Evolutionary conservation across 2,797 vertebrate species (phyloP).

Genomic region (Lindbergichthys nudifrons): DNA sequence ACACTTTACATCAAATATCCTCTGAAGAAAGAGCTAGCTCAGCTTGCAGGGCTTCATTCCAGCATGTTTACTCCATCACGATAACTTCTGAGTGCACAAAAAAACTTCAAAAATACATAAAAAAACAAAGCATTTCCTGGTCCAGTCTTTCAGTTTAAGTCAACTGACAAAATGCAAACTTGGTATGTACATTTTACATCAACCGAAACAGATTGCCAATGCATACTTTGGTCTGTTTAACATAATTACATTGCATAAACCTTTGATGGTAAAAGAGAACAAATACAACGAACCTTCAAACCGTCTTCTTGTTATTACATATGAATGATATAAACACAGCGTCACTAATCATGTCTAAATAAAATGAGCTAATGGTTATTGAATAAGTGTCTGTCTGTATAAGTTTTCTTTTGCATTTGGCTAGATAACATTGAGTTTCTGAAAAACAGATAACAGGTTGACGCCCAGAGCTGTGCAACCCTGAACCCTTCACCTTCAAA

Average conservation of each 20-base stretch:
- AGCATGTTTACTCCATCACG: slow-evolving; percentile 14
- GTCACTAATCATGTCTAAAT: neutral
- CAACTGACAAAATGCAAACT: slow-evolving; percentile 15
- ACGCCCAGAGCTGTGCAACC: neutral
- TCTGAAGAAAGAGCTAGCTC: slow-evolving; percentile 14
- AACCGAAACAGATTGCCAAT: slow-evolving; percentile 2
- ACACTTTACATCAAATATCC: slow-evolving; percentile 24
- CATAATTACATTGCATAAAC: slow-evolving; percentile 14
- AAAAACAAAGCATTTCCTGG: slow-evolving; percentile 28
- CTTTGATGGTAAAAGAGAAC: slow-evolving; percentile 20
- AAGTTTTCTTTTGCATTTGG: neutral
- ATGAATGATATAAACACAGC: slow-evolving; percentile 6
- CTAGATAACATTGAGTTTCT: neutral
- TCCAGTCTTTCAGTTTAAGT: slow-evolving; percentile 49
- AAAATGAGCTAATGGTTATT: neutral
- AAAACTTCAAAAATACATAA: slow-evolving; percentile 53
- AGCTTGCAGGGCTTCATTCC: slow-evolving; percentile 34
- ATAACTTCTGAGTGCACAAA: slow-evolving; percentile 40
- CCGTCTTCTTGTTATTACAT: slow-evolving; percentile 5
- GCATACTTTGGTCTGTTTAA: slow-evolving; percentile 5
- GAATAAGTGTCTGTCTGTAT: neutral
- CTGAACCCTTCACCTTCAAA: neutral
- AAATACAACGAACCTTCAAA: slow-evolving; percentile 42
- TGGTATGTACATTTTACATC: slow-evolving; percentile 26
- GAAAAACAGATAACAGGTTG: neutral